Evolutionary conservation across 1,140 invertebrate species (phyloP), one percentile per base, ranked within the genome.

Genomic region (Drosophila mojavensis): DNA sequence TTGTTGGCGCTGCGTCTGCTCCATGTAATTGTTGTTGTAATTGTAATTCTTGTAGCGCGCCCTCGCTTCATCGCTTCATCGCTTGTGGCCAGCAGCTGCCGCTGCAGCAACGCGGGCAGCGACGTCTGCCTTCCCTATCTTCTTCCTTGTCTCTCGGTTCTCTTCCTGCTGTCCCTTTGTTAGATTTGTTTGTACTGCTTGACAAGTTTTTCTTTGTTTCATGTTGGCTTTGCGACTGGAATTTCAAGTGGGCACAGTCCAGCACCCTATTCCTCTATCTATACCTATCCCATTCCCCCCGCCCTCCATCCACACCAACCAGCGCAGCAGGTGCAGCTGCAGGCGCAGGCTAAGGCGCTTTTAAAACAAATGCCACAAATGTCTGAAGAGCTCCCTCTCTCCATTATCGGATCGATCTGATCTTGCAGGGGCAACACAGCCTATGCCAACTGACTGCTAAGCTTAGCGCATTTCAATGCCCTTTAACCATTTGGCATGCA

Each of bases 291-390:
- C 3, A 15, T 24, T 4, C 56, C n/a, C 30, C 13, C 20, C 20
- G 20, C 3, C 20, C 20, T 47, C 36, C 9, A 53, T 1, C n/a
- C 43, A 0, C 4, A 7, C 11, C 58, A 60, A 41, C 15, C 39
- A 36, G 39, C 47, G 65, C 78, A 72, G 67, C 81, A 85, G 82
- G 78, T 81, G 82, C 82, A 85, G 82, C 66, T 81, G 82, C 82
- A 78, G 76, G 48, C 17, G 26, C 67, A 59, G 71, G 75, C 68
- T 53, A 78, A 81, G 70, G 82, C 83, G 67, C 75, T 76, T 88
- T 86, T 66, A 71, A 72, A 79, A 72, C 83, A 88, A 86, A 86
- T 79, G 71, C 75, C 82, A 75, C 66, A 86, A 79, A 81, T 79
- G 63, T 55, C 56, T 66, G 48, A 61, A 70, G 65, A 72, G 55